Evolutionary conservation across 2,113 vertebrate species (phyloP), one percentile per base, ranked within the genome.

Genomic region (Sapajus apella): DNA sequence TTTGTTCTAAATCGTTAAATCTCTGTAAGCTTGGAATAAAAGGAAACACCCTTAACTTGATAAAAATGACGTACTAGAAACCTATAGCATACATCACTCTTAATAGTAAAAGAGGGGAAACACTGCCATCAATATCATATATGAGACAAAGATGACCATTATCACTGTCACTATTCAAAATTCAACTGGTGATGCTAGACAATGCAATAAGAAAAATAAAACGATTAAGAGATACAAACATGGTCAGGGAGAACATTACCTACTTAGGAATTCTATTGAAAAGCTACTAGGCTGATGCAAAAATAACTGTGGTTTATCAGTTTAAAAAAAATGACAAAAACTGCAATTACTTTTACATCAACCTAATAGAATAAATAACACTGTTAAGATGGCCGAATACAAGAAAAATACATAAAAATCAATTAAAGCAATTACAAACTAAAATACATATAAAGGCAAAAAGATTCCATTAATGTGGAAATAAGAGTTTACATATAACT

Each of bases 381-480:
- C 12, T 75, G 9, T 37, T 90, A 66, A 94, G 6, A 43, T 73
- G 25, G 32, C 8, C 61, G 43, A 80, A 52, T 52, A 55, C 0
- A 77, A 81, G 30, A 86, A 91, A 96, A 52, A 76, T 27, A 85
- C 16, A 82, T 12, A 93, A 91, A 94, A 94, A 77, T 76, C 47
- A 94, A 85, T 25, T 76, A 89, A 0, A 84, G 23, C 25, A 87
- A 50, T 84, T 87, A 73, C 14, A 40, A 93, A 83, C 45, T 84
- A 80, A 93, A 68, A 82, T 25, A 77, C 21, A 84, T 10, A 90
- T 43, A 82, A 37, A 85, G 18, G 32, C 27, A 95, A 70, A 91
- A 96, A 43, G 14, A 47, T 64, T 50, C 23, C 72, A 89, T 68
- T 56, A 56, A 45, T 64, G 2, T 50, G 30, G 17, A 94, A 90